Evolutionary conservation across 1,140 invertebrate species (phyloP), one percentile per base, ranked within the genome.

Genomic region (Trigoniulus corallinus): DNA sequence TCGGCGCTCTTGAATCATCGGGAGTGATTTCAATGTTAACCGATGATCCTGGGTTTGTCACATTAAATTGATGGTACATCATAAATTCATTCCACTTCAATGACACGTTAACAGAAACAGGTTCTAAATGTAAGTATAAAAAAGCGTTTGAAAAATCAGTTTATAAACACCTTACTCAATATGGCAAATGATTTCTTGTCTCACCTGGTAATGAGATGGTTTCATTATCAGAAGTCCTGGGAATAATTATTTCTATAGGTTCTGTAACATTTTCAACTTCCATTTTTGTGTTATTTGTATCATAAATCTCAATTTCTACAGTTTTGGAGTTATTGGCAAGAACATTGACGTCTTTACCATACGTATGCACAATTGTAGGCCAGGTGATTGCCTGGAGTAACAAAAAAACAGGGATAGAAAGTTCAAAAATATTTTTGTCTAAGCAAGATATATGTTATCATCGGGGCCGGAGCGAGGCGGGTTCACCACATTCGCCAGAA

Each of bases 21-120:
- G 61, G 61, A 10, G 50, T 53, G 10, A 63, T 56, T 53, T 63
- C 61, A 27, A 63, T 57, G 44, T 60, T 62, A 0, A 63, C 52
- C 15, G 60, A 56, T 29, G 59, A 58, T 52, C 59, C 60, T 1
- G 57, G 52, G 51, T 60, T 62, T n/a, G 57, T 54, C 4, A 63
- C 60, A 29, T 57, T 45, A 42, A 63, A 49, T 34, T 49, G 27
- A 49, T 49, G 48, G 48, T 49, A 49, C 34, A 49, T 49, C 26
- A 49, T 44, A 3, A 40, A n/a, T 23, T 49, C 48, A 40, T 21
- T 21, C 48, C 48, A 49, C 21, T 37, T 41, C 3, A 49, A 18
- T 4, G 4, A 7, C 21, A 24, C 18, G 21, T 21, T 44, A 12
- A 44, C 42, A 10, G 18, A 20, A 7, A 24, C 24, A 10, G 42